Conservation (phyloP, 2,113 vertebrate genomes). For the Trogon melanurus region DNA sequence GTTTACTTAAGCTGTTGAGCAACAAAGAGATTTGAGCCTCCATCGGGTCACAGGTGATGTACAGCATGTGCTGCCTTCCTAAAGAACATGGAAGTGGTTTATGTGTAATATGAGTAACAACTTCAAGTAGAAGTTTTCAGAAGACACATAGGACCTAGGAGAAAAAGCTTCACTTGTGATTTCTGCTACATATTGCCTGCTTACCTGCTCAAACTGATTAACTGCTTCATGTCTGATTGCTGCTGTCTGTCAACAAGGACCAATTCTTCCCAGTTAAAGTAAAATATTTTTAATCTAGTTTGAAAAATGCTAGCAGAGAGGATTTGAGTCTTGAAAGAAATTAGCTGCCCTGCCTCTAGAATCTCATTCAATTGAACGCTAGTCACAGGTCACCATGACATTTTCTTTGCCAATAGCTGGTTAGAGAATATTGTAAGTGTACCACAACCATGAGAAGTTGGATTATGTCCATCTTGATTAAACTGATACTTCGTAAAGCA, state of each 20-base stretch:
- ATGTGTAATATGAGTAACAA: not conserved
- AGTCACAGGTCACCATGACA: not conserved
- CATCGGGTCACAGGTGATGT: not conserved
- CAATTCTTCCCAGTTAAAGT: not conserved
- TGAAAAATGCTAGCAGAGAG: not conserved
- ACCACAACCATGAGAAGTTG: not conserved
- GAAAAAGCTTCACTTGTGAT: not conserved
- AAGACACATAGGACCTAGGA: not conserved
- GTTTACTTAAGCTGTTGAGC: not conserved
- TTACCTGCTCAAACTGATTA: not conserved
- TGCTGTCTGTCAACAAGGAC: not conserved
- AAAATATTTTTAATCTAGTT: not conserved
- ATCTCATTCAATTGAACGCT: not conserved
- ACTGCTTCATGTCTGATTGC: not conserved
- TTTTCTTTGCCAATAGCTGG: not conserved
- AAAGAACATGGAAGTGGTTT: not conserved
- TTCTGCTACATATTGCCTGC: not conserved
- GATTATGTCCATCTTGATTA: not conserved
- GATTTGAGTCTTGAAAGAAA: not conserved
- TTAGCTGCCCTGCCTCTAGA: not conserved
- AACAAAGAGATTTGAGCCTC: not conserved
- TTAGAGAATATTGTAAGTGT: not conserved
- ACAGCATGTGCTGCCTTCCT: not conserved
- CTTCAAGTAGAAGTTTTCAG: not conserved
- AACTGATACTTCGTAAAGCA: not conserved